Conservation (phyloP, 2,113 vertebrate species). For the Elanus axillaris region DNA sequence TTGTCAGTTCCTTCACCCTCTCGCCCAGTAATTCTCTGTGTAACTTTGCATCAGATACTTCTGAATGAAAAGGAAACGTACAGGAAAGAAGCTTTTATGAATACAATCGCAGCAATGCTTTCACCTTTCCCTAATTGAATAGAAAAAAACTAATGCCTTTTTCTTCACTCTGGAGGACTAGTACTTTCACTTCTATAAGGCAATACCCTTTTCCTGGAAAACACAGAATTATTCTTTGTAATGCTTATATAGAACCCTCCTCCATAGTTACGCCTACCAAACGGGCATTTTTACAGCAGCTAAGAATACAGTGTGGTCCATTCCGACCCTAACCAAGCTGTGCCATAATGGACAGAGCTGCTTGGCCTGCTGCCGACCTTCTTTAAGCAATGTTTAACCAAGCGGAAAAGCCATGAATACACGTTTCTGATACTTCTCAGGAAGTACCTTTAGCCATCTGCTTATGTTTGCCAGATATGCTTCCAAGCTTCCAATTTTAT, state of each 20-base stretch:
- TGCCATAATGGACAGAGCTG: not conserved
- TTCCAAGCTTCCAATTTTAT: slow-evolving; percentile 74
- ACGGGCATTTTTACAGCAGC: not conserved
- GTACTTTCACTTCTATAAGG: not conserved
- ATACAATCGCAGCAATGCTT: slow-evolving; percentile 9
- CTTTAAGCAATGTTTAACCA: slow-evolving; percentile 32
- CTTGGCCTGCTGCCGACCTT: slow-evolving; percentile 2
- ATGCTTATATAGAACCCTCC: not conserved
- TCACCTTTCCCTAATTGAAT: slow-evolving; percentile 18
- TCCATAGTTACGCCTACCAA: not conserved
- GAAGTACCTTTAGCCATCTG: slow-evolving; percentile 74
- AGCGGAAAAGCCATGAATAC: slow-evolving; percentile 57
- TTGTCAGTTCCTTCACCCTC: slow-evolving; percentile 1
- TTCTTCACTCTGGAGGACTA: not conserved
- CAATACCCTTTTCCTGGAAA: not conserved
- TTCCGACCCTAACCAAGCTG: not conserved
- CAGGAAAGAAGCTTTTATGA: not conserved
- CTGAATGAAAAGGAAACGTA: not conserved
- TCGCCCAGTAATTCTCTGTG: not conserved
- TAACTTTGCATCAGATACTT: slow-evolving; percentile 8
- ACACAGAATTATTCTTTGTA: not conserved
- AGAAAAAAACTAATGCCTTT: not conserved
- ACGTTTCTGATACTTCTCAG: slow-evolving; percentile 63
- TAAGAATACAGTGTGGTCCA: not conserved
- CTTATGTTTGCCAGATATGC: slow-evolving; percentile 68